Conservation (phyloP, 2,888 invertebrate species). For the Pristionchus exspectatus region DNA sequence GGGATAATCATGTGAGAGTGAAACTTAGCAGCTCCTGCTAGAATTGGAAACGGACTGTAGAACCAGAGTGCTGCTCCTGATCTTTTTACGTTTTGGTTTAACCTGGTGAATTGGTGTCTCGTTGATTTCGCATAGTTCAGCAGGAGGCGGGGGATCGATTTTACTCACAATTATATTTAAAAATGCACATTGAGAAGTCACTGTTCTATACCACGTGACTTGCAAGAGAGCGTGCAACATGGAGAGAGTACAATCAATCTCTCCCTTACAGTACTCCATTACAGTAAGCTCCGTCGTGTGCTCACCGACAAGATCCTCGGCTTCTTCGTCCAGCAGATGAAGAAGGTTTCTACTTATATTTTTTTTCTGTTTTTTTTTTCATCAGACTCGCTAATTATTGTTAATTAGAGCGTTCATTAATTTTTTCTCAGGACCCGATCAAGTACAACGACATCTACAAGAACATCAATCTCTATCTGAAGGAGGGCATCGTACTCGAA, state of each 20-base stretch:
- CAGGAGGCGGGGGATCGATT: background rate
- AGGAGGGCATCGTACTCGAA: slow-evolving; percentile 94
- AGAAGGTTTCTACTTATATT: slow-evolving; percentile 81
- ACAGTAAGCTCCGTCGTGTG: slow-evolving; percentile 88
- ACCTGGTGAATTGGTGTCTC: background rate
- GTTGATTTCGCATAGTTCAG: background rate
- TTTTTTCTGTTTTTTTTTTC: no score
- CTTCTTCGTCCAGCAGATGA: slow-evolving; percentile 89
- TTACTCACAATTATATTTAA: background rate
- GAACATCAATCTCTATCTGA: slow-evolving; percentile 93
- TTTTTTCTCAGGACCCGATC: slow-evolving; percentile 83
- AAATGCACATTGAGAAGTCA: no score
- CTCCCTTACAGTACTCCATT: slow-evolving; percentile 54
- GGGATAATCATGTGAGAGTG: background rate
- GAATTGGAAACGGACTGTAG: background rate
- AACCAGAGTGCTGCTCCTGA: no score
- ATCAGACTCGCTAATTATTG: no score
- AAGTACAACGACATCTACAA: slow-evolving; percentile 91
- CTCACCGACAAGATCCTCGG: slow-evolving; percentile 89
- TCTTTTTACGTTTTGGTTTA: no score
- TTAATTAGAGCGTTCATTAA: no score
- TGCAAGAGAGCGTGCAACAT: no score
- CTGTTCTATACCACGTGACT: no score
- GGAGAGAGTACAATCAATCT: no score
- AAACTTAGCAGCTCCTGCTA: background rate